Base-by-base conservation (phyloP, 2,797 vertebrate genomes). In the Dallia pectoralis region DNA sequence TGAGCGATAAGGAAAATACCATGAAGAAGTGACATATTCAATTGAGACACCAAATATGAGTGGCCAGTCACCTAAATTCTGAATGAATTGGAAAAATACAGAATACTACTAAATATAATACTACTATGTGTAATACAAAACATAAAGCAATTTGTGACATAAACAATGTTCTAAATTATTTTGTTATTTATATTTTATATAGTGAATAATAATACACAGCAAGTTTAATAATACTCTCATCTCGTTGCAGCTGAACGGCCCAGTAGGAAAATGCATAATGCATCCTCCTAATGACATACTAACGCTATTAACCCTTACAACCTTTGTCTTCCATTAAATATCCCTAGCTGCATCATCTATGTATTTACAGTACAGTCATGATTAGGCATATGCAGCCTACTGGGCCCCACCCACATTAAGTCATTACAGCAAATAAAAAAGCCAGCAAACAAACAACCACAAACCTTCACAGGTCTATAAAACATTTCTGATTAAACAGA, bases 281-380 rank as follows among this genome's bases (percentile, higher is more conserved):
- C 77, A 70, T 56, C 53, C 71, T 59, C 71, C 29, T 76, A 48
- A 61, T 82, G 80, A 84, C 83, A 79, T 70, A 79, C 36, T 78
- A 76, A 80, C 6, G 1, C 72, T 70, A 62, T 77, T 65, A 76
- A 49, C 49, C 49, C 67, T 47, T 19, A 47, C 48, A 27, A 62
- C 27, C 44, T 19, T 68, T 68, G 68, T 48, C 72, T 70, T 40
- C 49, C n/a, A 53, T 71, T 70, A 64, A 65, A 29, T 49, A 56
- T 5, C 76, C 72, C n/a, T 32, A 48, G 81, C 77, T 69, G 73
- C 78, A 75, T 78, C 72, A 67, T 74, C 72, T 73, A 63, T 68
- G 36, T 33, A 69, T 71, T 73, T 73, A 51, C 36, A 74, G 77
- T 67, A 36, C 36, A 71, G 77, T 79, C 72, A 67, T 84, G 78